Percentiles rank a stretch among this genome's conserved stretches.
These are phyloP conservation scores for Dasypogon diadema DNA, from an alignment of 2,888 invertebrate species.

Conservation along the genomic window DNA sequence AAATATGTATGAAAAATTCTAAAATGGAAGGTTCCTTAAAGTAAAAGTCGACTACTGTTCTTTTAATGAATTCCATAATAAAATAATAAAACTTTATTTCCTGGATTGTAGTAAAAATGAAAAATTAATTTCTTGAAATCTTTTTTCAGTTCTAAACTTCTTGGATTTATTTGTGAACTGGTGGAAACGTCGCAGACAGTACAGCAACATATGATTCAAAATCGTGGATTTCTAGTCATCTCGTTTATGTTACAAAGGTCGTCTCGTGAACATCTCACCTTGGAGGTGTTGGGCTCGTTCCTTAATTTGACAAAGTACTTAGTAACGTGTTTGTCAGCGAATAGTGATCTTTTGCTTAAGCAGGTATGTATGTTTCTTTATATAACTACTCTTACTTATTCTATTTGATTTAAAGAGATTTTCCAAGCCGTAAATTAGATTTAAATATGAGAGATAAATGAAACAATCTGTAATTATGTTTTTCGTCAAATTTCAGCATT, in stretches of 20 bases:
- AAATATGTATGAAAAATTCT: too few species aligned
- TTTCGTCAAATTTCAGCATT: too few species aligned
- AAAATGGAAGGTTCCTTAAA: too few species aligned
- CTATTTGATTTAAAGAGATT: too few species aligned
- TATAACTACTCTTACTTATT: too few species aligned
- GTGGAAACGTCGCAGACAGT: constrained; percentile 97
- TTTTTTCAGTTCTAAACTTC: constrained; percentile 84
- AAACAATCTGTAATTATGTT: too few species aligned
- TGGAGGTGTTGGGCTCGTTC: constrained; percentile 93
- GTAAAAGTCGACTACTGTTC: too few species aligned
- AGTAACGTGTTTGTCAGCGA: constrained; percentile 92
- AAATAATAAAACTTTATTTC: constrained; percentile 25
- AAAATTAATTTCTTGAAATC: not conserved
- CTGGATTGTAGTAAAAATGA: constrained; percentile 15
- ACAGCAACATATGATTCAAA: constrained; percentile 99
- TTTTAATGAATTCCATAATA: too few species aligned
- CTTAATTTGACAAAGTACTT: constrained; percentile 92
- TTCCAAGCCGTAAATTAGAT: too few species aligned
- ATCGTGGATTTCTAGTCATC: constrained; percentile 97
- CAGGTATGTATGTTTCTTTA: constrained; percentile 76
- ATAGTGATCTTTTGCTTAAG: constrained; percentile 90
- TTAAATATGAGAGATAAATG: too few species aligned
- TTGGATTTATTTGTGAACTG: constrained; percentile 97
- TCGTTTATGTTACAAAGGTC: constrained; percentile 96
- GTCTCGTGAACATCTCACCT: constrained; percentile 91